Evolutionary conservation across 2,888 invertebrate genomes (phyloP).

Genomic region (Drosophila peninsularis): DNA sequence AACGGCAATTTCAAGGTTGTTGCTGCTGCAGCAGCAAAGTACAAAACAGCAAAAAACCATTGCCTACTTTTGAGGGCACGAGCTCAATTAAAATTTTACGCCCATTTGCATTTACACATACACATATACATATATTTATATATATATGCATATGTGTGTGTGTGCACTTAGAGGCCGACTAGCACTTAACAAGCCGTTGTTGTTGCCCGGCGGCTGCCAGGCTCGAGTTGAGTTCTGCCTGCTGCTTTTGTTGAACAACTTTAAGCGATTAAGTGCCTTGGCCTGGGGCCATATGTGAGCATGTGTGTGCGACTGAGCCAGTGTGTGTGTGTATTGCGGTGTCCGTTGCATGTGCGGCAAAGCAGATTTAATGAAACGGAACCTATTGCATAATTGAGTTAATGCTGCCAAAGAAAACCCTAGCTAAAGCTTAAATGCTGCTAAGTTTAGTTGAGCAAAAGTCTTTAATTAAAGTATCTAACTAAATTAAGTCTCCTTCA

Average conservation of each 20-base stretch:
- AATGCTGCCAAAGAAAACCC: slow-evolving; percentile 44
- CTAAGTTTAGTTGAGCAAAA: slow-evolving; percentile 8
- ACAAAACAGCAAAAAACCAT: slow-evolving; percentile 46
- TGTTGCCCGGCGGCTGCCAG: slow-evolving; percentile 43
- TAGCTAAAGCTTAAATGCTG: slow-evolving; percentile 23
- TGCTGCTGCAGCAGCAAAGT: slow-evolving; percentile 29
- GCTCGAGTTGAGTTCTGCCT: slow-evolving; percentile 57
- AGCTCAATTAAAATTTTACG: slow-evolving; percentile 81
- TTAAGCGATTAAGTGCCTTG: slow-evolving; percentile 64
- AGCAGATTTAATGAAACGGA: slow-evolving; percentile 75
- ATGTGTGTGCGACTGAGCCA: background rate
- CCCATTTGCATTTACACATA: slow-evolving; percentile 64
- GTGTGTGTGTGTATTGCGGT: slow-evolving; percentile 5
- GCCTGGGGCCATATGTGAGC: slow-evolving; percentile 40
- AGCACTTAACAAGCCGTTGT: slow-evolving; percentile 28
- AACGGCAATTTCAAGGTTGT: slow-evolving; percentile 55
- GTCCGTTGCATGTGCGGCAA: slow-evolving; percentile 42
- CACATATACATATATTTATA: slow-evolving; percentile 1
- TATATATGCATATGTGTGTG: slow-evolving; percentile 11
- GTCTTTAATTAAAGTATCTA: background rate
- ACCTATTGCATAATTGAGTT: slow-evolving; percentile 75
- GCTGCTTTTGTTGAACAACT: slow-evolving; percentile 58
- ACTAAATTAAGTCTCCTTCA: background rate
- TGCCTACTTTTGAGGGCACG: slow-evolving; percentile 65
- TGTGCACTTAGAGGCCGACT: slow-evolving; percentile 30